Evolutionary conservation across 2,113 vertebrate species (phyloP).

Genomic region (Siniperca knerii): DNA sequence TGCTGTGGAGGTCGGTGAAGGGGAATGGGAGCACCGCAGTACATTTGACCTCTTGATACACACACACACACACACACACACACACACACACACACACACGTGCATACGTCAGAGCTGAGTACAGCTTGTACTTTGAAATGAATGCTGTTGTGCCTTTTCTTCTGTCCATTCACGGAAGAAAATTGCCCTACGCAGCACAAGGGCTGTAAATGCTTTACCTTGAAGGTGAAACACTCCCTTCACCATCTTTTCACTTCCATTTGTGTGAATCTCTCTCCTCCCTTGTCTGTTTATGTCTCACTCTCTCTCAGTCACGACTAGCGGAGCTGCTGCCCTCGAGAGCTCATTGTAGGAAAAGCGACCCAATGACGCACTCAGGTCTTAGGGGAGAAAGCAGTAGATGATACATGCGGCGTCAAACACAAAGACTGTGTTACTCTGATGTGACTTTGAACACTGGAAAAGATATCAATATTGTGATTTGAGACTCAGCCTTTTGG

Average conservation of each 20-base stretch:
- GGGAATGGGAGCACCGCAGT: conserved; percentile 19
- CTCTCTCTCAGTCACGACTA: conserved; percentile 45
- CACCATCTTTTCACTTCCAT: neutral
- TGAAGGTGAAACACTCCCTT: conserved; percentile 40
- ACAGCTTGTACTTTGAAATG: conserved; percentile 41
- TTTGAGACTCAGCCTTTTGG: neutral
- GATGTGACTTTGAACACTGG: neutral
- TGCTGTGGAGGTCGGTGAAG: conserved; percentile 40
- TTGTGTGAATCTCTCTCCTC: neutral
- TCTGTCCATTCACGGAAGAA: conserved; percentile 19
- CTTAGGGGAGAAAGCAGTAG: conserved; percentile 30
- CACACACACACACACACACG: conserved; percentile 6
- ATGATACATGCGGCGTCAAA: conserved; percentile 17
- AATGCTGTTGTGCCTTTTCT: conserved; percentile 24
- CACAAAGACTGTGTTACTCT: conserved; percentile 8
- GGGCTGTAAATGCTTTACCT: conserved; percentile 44
- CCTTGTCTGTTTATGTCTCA: neutral
- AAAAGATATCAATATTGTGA: neutral
- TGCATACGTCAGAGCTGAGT: conserved; percentile 32
- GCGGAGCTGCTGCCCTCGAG: conserved; percentile 44
- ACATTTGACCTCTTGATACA: conserved; percentile 45
- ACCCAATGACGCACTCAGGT: conserved; percentile 56
- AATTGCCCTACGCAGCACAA: conserved; percentile 20
- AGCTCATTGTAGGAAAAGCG: conserved; percentile 29
- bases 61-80: conserved; percentile 6